These are phyloP conservation scores for Phataginus tricuspis DNA, from an alignment of 2,797 vertebrate genomes.

Conservation along the genomic window DNA sequence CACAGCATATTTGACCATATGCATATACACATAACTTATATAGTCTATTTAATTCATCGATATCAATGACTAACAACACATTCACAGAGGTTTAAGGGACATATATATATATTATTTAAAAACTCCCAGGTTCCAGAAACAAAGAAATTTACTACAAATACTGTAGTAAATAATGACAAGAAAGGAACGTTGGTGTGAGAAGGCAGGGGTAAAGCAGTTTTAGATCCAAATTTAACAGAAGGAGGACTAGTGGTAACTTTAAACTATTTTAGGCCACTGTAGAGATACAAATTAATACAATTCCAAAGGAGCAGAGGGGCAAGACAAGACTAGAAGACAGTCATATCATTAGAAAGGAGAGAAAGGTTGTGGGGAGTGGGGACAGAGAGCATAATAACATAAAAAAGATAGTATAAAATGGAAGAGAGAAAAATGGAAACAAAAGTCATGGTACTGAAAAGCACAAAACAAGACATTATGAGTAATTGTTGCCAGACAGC, in stretches of 20 bases:
- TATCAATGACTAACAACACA: not conserved
- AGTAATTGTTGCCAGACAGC: too few species aligned
- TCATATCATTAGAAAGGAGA: not conserved
- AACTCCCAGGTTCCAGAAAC: not conserved
- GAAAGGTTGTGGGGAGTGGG: too few species aligned
- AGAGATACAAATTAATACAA: not conserved
- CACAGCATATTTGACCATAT: not conserved
- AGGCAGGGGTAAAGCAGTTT: not conserved
- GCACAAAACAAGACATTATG: not conserved
- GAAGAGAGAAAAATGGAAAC: not conserved
- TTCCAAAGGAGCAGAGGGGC: not conserved
- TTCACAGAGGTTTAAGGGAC: not conserved
- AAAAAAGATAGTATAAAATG: not conserved
- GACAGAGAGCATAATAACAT: not conserved
- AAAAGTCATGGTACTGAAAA: not conserved
- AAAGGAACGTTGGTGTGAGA: not conserved
- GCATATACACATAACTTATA: not conserved
- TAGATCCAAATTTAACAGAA: not conserved
- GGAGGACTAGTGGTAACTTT: not conserved
- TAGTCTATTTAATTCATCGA: not conserved
- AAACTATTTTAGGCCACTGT: not conserved
- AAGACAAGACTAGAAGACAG: not conserved
- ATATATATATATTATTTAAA: not conserved
- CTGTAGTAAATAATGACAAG: not conserved
- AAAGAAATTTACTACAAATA: not conserved